phyloP scores from a whole-genome alignment of 2,797 vertebrate species.

The Gymnothorax reevesii region DNA sequence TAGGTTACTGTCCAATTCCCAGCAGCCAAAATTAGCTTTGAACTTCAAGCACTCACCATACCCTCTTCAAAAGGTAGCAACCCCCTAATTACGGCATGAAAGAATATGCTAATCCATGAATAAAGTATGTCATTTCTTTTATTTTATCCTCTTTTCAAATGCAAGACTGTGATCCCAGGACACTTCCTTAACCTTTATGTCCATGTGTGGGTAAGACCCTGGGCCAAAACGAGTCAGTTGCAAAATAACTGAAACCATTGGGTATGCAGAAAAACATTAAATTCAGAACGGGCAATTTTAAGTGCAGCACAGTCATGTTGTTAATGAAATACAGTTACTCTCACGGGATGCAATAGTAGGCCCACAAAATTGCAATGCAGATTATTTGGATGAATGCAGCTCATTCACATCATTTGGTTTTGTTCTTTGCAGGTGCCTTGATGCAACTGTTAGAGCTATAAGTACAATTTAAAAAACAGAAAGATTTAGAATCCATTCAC shows the following conservation, averaged over 20 bases:
- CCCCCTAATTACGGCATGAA: slow-evolving; percentile 36
- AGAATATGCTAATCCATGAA: slow-evolving; percentile 36
- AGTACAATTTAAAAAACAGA: background rate
- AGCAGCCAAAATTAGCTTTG: slow-evolving; percentile 34
- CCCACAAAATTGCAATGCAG: background rate
- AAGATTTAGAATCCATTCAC: background rate
- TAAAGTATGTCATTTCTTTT: slow-evolving; percentile 22
- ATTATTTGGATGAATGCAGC: background rate
- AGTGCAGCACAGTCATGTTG: background rate
- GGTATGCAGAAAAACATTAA: background rate
- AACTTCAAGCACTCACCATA: slow-evolving; percentile 27
- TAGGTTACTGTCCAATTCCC: slow-evolving; percentile 14
- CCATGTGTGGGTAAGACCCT: background rate
- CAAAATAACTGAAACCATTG: background rate
- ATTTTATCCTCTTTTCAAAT: slow-evolving; percentile 11
- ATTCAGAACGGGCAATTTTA: slow-evolving; percentile 8
- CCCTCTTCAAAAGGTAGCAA: slow-evolving; percentile 29
- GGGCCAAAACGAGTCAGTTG: background rate
- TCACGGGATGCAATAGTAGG: background rate
- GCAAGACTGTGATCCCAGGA: background rate
- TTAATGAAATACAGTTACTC: background rate
- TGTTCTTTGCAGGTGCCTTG: background rate
- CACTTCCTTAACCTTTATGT: background rate
- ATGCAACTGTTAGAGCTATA: background rate
- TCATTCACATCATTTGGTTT: background rate